These are phyloP conservation scores for Semnornis frantzii DNA, from an alignment of 2,113 vertebrate genomes.

Conservation along the genomic window DNA sequence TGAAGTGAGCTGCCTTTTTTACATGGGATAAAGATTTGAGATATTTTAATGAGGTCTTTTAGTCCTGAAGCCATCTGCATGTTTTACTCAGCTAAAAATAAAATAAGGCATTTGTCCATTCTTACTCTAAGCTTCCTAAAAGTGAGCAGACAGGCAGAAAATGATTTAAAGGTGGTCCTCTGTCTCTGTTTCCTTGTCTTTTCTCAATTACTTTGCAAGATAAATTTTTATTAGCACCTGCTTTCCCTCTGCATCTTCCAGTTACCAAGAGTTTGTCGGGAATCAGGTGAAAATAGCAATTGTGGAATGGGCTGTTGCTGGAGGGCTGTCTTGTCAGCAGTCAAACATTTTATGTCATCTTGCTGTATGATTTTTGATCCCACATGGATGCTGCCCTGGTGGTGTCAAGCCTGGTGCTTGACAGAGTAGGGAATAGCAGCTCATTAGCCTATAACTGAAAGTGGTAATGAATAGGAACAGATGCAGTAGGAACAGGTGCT, in stretches of 20 bases:
- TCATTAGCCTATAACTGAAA: background rate
- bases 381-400: fast-evolving
- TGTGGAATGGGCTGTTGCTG: fast-evolving
- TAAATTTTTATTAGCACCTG: background rate
- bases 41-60: background rate
- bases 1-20: background rate
- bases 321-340: background rate
- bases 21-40: background rate
- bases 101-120: background rate
- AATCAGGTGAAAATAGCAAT: background rate
- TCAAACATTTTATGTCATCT: background rate
- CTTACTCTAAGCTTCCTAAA: background rate
- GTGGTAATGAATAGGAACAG: background rate
- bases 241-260: background rate
- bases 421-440: background rate
- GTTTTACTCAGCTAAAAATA: background rate
- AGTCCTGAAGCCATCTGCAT: background rate
- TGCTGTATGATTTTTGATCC: background rate
- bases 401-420: background rate
- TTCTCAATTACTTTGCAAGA: background rate
- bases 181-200: background rate
- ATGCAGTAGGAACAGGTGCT: background rate
- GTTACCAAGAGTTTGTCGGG: background rate
- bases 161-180: background rate
- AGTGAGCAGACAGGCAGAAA: background rate